Conservation (phyloP, 2,888 invertebrate genomes). For the Hartigia nigra region DNA sequence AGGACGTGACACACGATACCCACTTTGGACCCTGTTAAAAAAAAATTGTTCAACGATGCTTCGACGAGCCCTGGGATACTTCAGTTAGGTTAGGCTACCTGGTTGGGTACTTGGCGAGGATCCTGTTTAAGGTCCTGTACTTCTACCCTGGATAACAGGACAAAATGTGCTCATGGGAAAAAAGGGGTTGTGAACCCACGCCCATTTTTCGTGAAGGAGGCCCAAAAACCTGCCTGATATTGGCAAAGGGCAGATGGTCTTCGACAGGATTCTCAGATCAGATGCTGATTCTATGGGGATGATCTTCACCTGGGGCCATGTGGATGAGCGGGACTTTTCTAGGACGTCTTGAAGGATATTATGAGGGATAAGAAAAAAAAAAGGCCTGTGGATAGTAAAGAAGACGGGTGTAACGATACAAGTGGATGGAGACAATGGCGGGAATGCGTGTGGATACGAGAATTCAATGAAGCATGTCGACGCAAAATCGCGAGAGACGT, state of each 20-base stretch:
- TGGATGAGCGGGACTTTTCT: neutral
- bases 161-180: neutral
- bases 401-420: constrained; percentile 1
- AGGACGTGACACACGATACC: constrained; percentile 43
- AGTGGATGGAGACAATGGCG: constrained; percentile 7
- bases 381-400: neutral
- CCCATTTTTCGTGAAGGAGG: constrained; percentile 41
- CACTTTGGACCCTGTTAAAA: neutral
- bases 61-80: neutral
- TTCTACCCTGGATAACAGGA: neutral
- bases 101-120: neutral
- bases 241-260: constrained; percentile 46
- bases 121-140: neutral
- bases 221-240: constrained; percentile 31
- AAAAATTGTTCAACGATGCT: neutral
- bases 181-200: constrained; percentile 25
- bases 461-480: neutral
- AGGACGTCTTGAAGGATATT: neutral
- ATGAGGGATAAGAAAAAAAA: neutral
- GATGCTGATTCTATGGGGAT: neutral
- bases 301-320: neutral
- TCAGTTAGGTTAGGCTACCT: neutral
- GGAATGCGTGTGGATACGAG: neutral
- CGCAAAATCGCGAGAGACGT: neutral
- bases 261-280: constrained; percentile 18